phyloP scores from a whole-genome alignment of 2,113 vertebrate genomes.

The Natator depressus region DNA sequence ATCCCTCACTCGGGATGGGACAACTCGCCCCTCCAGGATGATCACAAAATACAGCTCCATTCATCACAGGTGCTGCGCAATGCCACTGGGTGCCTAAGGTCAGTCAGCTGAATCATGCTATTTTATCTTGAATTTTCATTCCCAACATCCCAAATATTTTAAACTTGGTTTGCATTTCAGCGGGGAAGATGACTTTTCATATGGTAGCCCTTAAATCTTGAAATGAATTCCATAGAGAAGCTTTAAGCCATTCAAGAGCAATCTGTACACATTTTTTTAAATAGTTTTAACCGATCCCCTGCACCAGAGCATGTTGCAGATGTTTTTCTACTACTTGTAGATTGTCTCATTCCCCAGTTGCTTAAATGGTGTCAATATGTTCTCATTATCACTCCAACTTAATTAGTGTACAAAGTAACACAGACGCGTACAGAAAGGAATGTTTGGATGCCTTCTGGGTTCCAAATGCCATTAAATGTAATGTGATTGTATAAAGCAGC shows the following conservation, averaged over 20 bases:
- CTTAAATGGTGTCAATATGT: neutral
- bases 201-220: neutral
- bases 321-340: neutral
- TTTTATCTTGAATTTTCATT: neutral
- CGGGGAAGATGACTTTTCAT: neutral
- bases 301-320: neutral
- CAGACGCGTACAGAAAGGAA: neutral
- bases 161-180: neutral
- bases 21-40: constrained; percentile 94
- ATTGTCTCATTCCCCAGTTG: neutral
- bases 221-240: constrained; percentile 2
- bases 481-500: neutral
- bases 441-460: neutral
- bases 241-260: neutral
- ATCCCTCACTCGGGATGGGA: constrained; percentile 98
- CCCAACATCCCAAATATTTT: neutral
- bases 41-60: constrained; percentile 96
- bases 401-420: neutral
- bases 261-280: neutral
- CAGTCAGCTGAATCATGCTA: constrained; percentile 38
- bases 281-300: neutral
- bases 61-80: constrained; percentile 99
- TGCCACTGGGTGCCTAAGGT: constrained; percentile 99
- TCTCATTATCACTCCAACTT: constrained; percentile 1
- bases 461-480: neutral